A percentile compares a stretch with the other conserved stretches of the same genome.
Conservation (phyloP, 2,797 vertebrate genomes). For the Gymnopithys bicolor region DNA sequence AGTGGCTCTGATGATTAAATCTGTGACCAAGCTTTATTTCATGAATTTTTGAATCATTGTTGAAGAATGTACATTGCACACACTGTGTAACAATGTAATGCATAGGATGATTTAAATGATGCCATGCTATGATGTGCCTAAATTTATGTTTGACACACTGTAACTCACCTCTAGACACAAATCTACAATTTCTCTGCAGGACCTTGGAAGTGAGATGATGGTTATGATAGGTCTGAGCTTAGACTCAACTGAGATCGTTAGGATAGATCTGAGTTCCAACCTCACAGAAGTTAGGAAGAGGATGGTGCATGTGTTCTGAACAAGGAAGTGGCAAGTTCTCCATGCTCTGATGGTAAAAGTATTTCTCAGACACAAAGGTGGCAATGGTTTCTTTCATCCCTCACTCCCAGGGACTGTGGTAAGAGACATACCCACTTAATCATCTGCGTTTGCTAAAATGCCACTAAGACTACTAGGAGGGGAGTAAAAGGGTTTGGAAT, state of each 20-base stretch:
- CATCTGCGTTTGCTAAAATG: neutral
- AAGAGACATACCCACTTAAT: neutral
- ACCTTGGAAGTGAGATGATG: neutral
- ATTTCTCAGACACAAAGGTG: neutral
- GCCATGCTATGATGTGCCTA: neutral
- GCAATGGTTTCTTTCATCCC: neutral
- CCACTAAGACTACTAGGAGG: neutral
- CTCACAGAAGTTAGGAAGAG: neutral
- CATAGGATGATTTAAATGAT: neutral
- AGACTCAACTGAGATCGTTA: neutral
- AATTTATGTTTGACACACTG: neutral
- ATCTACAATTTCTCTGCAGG: neutral
- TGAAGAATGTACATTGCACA: neutral
- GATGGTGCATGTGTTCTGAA: accelerated
- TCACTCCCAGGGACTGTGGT: neutral
- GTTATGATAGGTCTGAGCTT: neutral
- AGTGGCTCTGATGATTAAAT: neutral
- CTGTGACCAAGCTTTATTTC: neutral
- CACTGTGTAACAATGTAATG: neutral
- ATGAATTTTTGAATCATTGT: neutral
- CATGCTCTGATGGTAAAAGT: neutral
- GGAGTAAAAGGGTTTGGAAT: neutral
- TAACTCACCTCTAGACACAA: neutral
- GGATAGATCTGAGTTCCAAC: neutral
- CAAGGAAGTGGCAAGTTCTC: neutral